phyloP scores from a whole-genome alignment of 1,140 invertebrate species.

The Zaprionus africanus region DNA sequence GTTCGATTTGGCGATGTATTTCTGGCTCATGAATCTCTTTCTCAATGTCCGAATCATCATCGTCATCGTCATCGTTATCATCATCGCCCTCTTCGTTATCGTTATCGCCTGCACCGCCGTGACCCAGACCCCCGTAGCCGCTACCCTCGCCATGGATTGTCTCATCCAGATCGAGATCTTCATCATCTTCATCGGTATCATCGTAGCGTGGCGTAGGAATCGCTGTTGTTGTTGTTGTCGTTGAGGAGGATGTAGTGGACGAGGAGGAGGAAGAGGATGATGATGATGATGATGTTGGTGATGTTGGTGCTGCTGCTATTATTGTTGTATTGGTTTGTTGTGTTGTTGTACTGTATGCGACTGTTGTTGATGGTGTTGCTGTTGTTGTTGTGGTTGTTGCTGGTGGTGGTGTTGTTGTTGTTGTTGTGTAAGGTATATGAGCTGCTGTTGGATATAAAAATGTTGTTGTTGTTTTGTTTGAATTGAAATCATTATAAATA shows the following conservation, averaged over 20 bases:
- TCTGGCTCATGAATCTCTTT: no score
- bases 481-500: constrained; percentile 48
- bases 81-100: no score
- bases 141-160: constrained; percentile 36
- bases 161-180: constrained; percentile 45
- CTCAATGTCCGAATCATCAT: neutral
- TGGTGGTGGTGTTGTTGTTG: constrained; percentile 33
- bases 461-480: constrained; percentile 73
- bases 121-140: constrained; percentile 43
- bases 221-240: constrained; percentile 15
- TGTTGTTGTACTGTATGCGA: neutral
- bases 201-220: neutral
- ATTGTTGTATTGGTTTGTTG: constrained; percentile 12
- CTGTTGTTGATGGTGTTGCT: constrained; percentile 18
- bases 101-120: constrained; percentile 11
- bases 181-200: neutral
- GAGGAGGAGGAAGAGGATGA: neutral
- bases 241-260: neutral
- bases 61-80: constrained; percentile 7
- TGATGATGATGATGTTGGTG: constrained; percentile 3
- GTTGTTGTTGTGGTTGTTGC: constrained; percentile 1
- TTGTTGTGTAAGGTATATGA: constrained; percentile 65
- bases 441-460: constrained; percentile 76
- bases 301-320: neutral
- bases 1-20: no score